Evolutionary conservation across 2,113 vertebrate species (phyloP).

Genomic region (Xiphophorus couchianus): DNA sequence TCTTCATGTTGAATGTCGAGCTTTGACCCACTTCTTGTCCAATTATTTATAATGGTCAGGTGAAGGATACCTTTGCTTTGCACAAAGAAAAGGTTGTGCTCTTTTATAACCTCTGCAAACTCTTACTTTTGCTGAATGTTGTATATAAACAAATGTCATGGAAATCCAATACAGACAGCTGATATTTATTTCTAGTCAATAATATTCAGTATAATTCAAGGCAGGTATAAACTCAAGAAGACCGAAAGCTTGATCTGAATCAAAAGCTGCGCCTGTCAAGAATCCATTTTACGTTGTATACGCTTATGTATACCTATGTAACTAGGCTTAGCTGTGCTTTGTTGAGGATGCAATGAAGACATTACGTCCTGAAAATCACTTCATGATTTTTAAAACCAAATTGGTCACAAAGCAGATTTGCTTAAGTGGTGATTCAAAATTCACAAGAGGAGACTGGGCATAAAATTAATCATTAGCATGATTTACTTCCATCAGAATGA

Average conservation of each 20-base stretch:
- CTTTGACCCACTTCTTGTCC: not conserved
- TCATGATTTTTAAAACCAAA: not conserved
- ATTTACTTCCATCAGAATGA: not conserved
- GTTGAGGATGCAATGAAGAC: not conserved
- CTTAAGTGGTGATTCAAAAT: not conserved
- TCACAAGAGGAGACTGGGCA: not conserved
- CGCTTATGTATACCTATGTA: not conserved
- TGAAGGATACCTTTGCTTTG: not conserved
- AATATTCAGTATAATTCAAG: not conserved
- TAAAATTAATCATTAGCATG: not conserved
- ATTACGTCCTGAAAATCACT: not conserved
- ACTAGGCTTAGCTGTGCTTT: not conserved
- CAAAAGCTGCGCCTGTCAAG: not conserved
- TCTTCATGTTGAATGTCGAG: not conserved
- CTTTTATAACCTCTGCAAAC: not conserved
- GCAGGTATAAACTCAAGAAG: not conserved
- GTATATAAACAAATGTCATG: not conserved
- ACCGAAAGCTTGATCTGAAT: not conserved
- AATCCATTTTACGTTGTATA: fast-evolving
- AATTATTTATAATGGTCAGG: not conserved
- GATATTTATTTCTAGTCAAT: not conserved
- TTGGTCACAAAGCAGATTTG: not conserved
- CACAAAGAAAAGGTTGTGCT: not conserved
- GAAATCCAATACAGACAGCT: not conserved
- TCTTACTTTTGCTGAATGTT: not conserved